Conservation (phyloP, 2,888 invertebrate species). For the Tryphoninae sp. region DNA sequence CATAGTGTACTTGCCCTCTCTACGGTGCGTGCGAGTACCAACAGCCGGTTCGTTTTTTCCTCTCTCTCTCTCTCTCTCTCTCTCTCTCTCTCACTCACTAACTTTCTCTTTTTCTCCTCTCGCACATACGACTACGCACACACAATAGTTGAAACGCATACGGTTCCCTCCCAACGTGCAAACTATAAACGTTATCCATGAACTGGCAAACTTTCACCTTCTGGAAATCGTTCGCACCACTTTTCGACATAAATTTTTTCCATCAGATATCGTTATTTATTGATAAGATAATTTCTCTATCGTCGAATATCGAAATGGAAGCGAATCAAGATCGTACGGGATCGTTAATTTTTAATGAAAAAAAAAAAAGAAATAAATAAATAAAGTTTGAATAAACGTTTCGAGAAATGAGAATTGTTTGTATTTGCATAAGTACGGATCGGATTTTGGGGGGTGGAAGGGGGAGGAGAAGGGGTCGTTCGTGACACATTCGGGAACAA, state of each 20-base stretch:
- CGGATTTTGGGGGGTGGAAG: neutral
- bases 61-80: neutral
- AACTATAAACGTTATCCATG: neutral
- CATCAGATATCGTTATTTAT: slow-evolving; percentile 8
- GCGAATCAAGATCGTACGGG: too few species aligned
- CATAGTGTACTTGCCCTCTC: slow-evolving; percentile 2
- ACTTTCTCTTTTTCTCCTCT: neutral
- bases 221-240: neutral
- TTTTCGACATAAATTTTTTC: slow-evolving; percentile 8
- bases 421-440: neutral
- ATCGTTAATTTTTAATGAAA: too few species aligned
- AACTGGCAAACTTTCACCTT: slow-evolving; percentile 25
- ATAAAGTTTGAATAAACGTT: too few species aligned
- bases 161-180: neutral
- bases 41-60: slow-evolving; percentile 7
- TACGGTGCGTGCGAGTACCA: slow-evolving; percentile 36
- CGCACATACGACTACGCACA: slow-evolving; percentile 23
- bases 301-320: neutral
- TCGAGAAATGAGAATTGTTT: neutral
- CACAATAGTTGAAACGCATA: neutral
- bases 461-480: neutral
- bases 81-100: neutral
- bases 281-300: neutral
- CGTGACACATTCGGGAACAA: neutral
- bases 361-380: too few species aligned